These are phyloP conservation scores for Meteorus cinctellus DNA, from an alignment of 2,888 invertebrate species.

Conservation along the genomic window DNA sequence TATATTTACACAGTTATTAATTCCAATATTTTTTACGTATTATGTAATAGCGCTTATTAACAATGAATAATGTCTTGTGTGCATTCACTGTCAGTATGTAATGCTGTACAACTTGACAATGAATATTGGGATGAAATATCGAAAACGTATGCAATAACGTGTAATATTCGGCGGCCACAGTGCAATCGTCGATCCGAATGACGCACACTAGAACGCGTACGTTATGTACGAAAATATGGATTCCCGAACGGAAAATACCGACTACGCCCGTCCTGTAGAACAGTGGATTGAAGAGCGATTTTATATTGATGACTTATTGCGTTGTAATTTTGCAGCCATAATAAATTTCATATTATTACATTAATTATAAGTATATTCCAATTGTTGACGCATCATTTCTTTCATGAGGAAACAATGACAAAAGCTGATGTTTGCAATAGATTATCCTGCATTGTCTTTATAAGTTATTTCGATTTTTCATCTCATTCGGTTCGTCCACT, in stretches of 20 bases:
- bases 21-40: conserved; percentile 19
- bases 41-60: conserved; percentile 5
- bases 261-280: neutral
- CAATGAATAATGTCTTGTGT: neutral
- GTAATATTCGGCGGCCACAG: conserved; percentile 27
- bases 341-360: conserved; percentile 18
- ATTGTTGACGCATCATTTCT: conserved; percentile 3
- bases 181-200: conserved; percentile 31
- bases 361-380: neutral
- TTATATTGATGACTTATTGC: neutral
- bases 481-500: conserved; percentile 57
- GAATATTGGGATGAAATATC: neutral
- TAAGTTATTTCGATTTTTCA: conserved; percentile 27
- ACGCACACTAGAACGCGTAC: conserved; percentile 67
- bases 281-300: neutral
- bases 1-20: conserved; percentile 34
- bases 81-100: neutral
- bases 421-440: neutral
- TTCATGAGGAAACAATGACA: neutral
- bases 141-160: neutral
- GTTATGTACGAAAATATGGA: conserved; percentile 40
- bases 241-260: neutral
- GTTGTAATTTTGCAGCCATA: neutral
- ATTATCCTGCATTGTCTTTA: neutral
- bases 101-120: neutral